Base-by-base conservation (phyloP, 1,140 invertebrate genomes). In the Brachionus koreanus region DNA sequence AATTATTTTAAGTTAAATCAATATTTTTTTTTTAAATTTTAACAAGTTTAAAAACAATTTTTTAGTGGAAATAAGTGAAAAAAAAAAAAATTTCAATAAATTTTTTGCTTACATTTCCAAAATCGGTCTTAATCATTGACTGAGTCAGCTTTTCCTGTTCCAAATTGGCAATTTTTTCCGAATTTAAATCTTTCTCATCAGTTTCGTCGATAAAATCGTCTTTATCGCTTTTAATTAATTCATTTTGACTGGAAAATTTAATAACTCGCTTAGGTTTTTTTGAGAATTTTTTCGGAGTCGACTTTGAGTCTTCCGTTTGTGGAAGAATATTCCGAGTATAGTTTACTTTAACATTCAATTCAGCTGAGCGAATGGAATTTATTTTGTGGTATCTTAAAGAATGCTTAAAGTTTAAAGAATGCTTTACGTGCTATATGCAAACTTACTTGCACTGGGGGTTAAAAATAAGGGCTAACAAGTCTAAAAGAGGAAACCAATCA, bases 401-500 rank as follows among this genome's bases (percentile, higher is more conserved):
- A 65, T n/a, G 16, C 4, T 52, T 16, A 35, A 13, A 23, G 13
- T n/a, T 65, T 5, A 33, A 33, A 65, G 23, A 65, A n/a, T 46
- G 29, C 43, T 10, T 12, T n/a, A 46, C n/a, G n/a, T 12, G 25
- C n/a, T 33, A 5, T 0, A 16, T 12, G 1, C 1, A 33, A n/a
- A 23, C 25, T 65, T 37, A 65, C 35, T 79, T 79, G 42, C 76
- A 79, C 42, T 79, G 76, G 67, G 95, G 95, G 91, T 95, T 96
- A 84, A 97, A 93, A 83, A 95, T 92, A 91, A 97, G 95, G 35
- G 94, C 93, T 79, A 98, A 89, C 75, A 98, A 90, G 87, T 98
- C 95, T 82, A 98, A 90, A 77, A 97, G 90, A 85, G 94, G 93
- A 87, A 95, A 94, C 92, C 95, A 96, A 90, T 98, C 95, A 85